Conservation (phyloP, 2,888 invertebrate species). For the Koerneria pararmatus region DNA sequence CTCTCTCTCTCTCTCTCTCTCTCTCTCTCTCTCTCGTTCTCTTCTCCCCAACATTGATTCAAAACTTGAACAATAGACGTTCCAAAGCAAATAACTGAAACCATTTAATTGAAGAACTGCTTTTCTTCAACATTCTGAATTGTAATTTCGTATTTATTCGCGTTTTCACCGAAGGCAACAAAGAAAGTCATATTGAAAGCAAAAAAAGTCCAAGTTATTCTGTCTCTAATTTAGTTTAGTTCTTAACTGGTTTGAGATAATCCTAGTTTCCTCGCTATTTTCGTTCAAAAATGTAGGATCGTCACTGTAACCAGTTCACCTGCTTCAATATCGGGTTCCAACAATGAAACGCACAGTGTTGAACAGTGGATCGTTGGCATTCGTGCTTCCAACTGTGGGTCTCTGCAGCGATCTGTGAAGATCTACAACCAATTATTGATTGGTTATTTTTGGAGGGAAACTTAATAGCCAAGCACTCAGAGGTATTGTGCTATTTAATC, state of each 20-base stretch:
- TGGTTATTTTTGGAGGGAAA: background rate
- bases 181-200: too few species aligned
- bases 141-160: background rate
- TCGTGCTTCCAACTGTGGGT: constrained; percentile 42
- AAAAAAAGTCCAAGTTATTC: too few species aligned
- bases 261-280: background rate
- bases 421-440: constrained; percentile 30
- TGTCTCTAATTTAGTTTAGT: background rate
- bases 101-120: too few species aligned
- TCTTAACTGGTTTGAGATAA: background rate
- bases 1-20: constrained; percentile 13
- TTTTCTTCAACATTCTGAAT: background rate
- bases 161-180: background rate
- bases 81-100: too few species aligned
- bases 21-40: too few species aligned
- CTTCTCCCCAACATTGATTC: background rate
- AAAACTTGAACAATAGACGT: too few species aligned
- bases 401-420: constrained; percentile 55
- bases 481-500: too few species aligned
- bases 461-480: constrained; percentile 5
- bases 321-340: constrained; percentile 56
- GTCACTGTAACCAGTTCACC: constrained; percentile 31
- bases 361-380: constrained; percentile 53
- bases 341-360: constrained; percentile 46
- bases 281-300: background rate